A percentile compares a stretch with the other conserved stretches of the same genome.
Evolutionary conservation across 2,888 invertebrate species (phyloP).

Genomic region (Pocota personata): DNA sequence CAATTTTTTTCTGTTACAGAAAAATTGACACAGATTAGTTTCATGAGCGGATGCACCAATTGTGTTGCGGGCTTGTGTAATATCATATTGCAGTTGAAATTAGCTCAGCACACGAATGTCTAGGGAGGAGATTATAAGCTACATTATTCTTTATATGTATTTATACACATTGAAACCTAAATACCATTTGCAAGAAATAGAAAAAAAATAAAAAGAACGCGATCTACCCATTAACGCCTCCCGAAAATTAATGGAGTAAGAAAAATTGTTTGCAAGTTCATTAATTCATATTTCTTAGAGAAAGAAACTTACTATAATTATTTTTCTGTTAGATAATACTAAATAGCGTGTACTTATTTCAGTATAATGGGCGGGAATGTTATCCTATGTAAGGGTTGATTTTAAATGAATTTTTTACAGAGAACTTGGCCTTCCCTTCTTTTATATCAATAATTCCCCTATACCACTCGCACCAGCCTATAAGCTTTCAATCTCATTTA

Average conservation of each 20-base stretch:
- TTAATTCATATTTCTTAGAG: conserved; percentile 2
- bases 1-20: conserved; percentile 2
- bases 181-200: neutral
- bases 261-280: conserved; percentile 4
- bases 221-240: conserved; percentile 40
- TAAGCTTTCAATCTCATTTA: neutral
- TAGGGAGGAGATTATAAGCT: neutral
- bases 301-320: neutral
- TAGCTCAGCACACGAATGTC: conserved; percentile 20
- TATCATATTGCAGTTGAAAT: conserved; percentile 30
- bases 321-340: neutral
- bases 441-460: neutral
- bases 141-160: neutral
- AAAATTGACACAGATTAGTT: conserved; percentile 50
- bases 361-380: conserved; percentile 8
- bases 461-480: neutral
- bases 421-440: too few species aligned
- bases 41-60: conserved; percentile 59
- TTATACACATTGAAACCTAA: neutral
- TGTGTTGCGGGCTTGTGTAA: conserved; percentile 41
- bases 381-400: neutral
- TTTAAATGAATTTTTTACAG: neutral
- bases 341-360: neutral
- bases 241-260: conserved; percentile 9
- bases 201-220: conserved; percentile 18